Percentiles rank a stretch among this genome's conserved stretches.
Conservation (phyloP, 2,888 invertebrate species). For the Philereme vetulata region DNA sequence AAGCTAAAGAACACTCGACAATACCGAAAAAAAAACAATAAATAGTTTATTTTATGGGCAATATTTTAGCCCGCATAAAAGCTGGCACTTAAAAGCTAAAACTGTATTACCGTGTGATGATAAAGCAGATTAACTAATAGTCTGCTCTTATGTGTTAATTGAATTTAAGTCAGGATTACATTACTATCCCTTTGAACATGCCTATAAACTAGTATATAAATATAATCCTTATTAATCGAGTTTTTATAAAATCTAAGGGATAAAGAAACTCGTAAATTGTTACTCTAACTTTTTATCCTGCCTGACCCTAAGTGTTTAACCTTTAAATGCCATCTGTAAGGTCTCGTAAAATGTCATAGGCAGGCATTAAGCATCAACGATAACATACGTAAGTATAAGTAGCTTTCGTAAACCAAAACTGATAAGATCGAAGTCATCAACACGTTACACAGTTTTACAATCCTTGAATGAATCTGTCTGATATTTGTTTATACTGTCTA, state of each 20-base stretch:
- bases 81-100: slow-evolving; percentile 54
- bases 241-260: neutral
- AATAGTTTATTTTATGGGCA: slow-evolving; percentile 6
- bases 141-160: slow-evolving; percentile 57
- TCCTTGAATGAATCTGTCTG: slow-evolving; percentile 3
- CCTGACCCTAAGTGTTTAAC: slow-evolving; percentile 45
- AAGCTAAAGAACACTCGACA: neutral
- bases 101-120: slow-evolving; percentile 62
- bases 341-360: slow-evolving; percentile 15
- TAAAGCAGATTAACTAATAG: slow-evolving; percentile 64
- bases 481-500: slow-evolving; percentile 19
- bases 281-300: slow-evolving; percentile 6
- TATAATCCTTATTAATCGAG: slow-evolving; percentile 17
- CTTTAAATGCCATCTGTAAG: slow-evolving; percentile 52
- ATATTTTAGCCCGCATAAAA: slow-evolving; percentile 57
- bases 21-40: slow-evolving; percentile 5
- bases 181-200: slow-evolving; percentile 38
- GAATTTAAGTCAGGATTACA: slow-evolving; percentile 52
- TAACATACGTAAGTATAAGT: neutral
- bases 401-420: neutral
- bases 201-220: slow-evolving; percentile 41
- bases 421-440: slow-evolving; percentile 4
- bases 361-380: neutral
- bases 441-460: neutral
- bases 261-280: slow-evolving; percentile 9